Evolutionary conservation across 2,888 invertebrate species (phyloP), one percentile per base, ranked within the genome.

Genomic region (Thyatira batis): DNA sequence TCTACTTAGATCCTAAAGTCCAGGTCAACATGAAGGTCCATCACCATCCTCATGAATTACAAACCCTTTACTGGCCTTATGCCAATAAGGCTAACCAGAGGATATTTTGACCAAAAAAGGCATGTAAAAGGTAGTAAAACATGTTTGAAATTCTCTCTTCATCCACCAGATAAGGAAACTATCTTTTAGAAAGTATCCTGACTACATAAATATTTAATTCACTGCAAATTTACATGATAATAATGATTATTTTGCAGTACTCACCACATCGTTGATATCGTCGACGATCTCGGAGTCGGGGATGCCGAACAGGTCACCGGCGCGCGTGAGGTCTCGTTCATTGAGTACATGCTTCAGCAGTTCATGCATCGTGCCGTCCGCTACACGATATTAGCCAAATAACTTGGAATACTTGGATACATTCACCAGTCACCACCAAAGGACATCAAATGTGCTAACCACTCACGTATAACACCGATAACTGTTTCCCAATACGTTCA

Each of bases 271-370:
- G 51, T 95, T 95, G 71, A 97, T 92, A 85, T 97, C 97, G 83
- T 95, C 94, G 23, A 97, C 96, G 69, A 98, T 97, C 65, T 96
- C 95, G 57, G 95, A 94, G 91, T 98, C 97, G 46, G 96, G 94
- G 60, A 98, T 94, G 10, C 96, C 95, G 87, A 98, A 98, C 63
- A 98, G 93, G 86, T 98, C 98, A 25, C 98, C 98, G 71, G 98
- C 98, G 82, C 96, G 92, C 51, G 98, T 97, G 58, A 98, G 93
- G 89, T 98, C 98, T 82, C 97, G 95, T 84, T 97, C 96, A 76
- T 95, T 96, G 65, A 98, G 93, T 65, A 98, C 97, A 92, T 97
- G 96, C 79, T 96, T 96, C 82, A 98, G 96, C 78, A 98, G 93
- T 87, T 97, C 97, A 91, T 98, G 97, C 97, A 98, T 98, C 81